Evolutionary conservation across 37 sponge, comb jelly and placozoan species (phyloP).

Genomic region (Haliclona indistincta): DNA sequence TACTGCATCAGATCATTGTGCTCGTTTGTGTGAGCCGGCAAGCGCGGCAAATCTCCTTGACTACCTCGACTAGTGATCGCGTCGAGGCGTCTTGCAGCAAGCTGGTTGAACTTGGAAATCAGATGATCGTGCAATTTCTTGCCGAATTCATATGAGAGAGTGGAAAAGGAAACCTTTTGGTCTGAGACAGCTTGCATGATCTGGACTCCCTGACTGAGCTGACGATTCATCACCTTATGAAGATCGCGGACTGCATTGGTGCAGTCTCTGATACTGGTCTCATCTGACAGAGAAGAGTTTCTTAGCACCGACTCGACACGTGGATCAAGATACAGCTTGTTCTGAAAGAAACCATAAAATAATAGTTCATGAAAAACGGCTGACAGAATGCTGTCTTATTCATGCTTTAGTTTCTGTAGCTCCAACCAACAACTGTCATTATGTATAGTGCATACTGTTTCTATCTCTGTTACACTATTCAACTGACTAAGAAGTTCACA

Average conservation of each 20-base stretch:
- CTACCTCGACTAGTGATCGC: not conserved
- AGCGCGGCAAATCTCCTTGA: not conserved
- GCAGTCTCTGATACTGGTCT: constrained; percentile 37
- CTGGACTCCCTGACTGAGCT: constrained; percentile 44
- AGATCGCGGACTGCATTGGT: constrained; percentile 50
- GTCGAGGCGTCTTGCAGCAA: not conserved
- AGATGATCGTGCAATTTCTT: constrained; percentile 12
- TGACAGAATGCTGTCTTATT: not conserved
- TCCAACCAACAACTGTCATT: not conserved
- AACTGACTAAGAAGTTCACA: no score
- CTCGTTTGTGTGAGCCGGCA: constrained; percentile 37
- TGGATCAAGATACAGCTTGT: constrained; percentile 65
- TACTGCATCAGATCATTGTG: constrained; percentile 57
- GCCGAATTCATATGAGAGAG: constrained; percentile 40
- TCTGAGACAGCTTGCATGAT: constrained; percentile 67
- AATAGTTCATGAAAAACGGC: not conserved
- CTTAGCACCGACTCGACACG: constrained; percentile 35
- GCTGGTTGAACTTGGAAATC: not conserved
- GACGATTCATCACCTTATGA: constrained; percentile 35
- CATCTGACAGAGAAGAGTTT: constrained; percentile 10
- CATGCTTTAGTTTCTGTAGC: not conserved
- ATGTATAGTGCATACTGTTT: not conserved
- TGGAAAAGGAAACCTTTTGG: constrained; percentile 42
- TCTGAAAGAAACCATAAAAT: constrained; percentile 19
- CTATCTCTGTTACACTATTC: not conserved